Conservation (phyloP, 2,888 invertebrate species). For the Clunio marinus region DNA sequence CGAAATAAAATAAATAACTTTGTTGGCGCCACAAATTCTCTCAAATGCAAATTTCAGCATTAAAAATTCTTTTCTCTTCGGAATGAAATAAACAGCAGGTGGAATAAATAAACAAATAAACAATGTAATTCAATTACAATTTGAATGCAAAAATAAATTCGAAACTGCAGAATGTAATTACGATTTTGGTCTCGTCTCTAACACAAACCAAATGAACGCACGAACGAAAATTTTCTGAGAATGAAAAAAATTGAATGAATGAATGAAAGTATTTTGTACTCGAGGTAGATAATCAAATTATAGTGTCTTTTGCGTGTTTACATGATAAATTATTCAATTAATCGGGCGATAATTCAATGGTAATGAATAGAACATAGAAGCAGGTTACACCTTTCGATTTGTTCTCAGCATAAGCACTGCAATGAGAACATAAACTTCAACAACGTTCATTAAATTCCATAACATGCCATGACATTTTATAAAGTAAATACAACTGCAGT, state of each 20-base stretch:
- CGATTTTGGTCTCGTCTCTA: neutral
- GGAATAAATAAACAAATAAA: neutral
- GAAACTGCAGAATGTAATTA: neutral
- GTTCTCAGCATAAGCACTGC: neutral
- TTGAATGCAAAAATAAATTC: neutral
- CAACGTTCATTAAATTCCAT: constrained; percentile 17
- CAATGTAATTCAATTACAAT: constrained; percentile 12
- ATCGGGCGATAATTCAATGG: constrained; percentile 24
- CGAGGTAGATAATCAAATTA: constrained; percentile 14
- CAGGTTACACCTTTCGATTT: neutral
- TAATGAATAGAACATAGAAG: constrained; percentile 29
- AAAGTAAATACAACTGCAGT: constrained; percentile 1
- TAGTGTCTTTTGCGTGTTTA: constrained; percentile 34
- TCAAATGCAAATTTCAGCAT: neutral
- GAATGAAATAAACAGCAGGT: neutral
- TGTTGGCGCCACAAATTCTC: neutral
- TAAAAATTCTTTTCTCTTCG: no score
- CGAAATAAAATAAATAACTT: no score
- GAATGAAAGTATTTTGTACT: neutral
- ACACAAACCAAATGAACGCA: neutral
- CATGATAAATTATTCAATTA: constrained; percentile 37
- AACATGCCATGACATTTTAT: constrained; percentile 1
- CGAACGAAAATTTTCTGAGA: no score
- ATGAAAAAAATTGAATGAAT: neutral
- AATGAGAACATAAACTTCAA: constrained; percentile 19